A percentile compares a stretch with the other conserved stretches of the same genome.
phyloP scores from a whole-genome alignment of 1,140 invertebrate species.

The Heliconius congener region DNA sequence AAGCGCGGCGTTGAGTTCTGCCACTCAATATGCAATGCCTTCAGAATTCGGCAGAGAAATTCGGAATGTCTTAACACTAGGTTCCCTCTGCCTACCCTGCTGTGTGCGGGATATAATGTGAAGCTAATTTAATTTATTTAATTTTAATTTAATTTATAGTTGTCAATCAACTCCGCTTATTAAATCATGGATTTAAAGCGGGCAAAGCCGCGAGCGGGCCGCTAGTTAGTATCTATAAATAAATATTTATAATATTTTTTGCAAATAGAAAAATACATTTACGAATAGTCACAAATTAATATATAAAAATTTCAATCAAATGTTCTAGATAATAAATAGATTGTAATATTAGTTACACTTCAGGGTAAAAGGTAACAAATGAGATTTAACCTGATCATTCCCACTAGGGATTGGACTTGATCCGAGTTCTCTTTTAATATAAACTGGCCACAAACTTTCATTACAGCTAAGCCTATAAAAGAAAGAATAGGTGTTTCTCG shows the following conservation, averaged over 20 bases:
- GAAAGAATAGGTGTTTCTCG: neutral
- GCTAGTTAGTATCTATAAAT: too few species aligned
- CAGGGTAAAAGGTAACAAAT: constrained; percentile 10
- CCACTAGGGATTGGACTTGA: constrained; percentile 5
- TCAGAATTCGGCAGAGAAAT: too few species aligned
- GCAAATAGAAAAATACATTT: neutral
- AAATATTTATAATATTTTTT: neutral
- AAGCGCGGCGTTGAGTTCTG: too few species aligned
- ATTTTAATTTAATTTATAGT: too few species aligned
- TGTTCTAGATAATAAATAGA: neutral
- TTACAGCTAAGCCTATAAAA: neutral
- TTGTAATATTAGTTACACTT: neutral
- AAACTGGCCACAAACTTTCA: constrained; percentile 10
- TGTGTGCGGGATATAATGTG: too few species aligned
- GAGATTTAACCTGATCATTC: neutral
- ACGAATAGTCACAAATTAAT: neutral
- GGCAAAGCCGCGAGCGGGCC: too few species aligned
- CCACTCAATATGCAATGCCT: too few species aligned
- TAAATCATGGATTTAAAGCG: too few species aligned
- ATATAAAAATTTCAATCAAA: neutral
- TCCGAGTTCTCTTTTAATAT: constrained; percentile 6
- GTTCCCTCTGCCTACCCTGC: too few species aligned
- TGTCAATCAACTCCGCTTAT: too few species aligned
- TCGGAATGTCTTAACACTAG: too few species aligned
- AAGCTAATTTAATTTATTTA: too few species aligned